Evolutionary conservation across 2,113 vertebrate genomes (phyloP).

Genomic region (Pogona vitticeps): DNA sequence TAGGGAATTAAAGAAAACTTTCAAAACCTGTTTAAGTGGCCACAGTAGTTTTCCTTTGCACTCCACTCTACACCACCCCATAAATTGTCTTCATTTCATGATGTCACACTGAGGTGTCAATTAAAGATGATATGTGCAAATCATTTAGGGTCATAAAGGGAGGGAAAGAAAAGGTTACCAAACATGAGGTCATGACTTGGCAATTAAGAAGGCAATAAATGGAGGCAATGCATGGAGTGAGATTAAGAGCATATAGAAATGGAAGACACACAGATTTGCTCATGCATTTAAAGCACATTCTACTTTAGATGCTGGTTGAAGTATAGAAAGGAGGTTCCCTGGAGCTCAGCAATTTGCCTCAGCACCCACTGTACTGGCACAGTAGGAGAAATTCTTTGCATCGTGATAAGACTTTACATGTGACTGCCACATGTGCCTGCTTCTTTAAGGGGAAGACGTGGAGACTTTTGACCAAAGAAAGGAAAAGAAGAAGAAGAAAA

Average conservation of each 20-base stretch:
- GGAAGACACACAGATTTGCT: slow-evolving; percentile 30
- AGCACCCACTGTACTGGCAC: neutral
- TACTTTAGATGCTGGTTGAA: neutral
- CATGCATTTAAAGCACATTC: slow-evolving; percentile 32
- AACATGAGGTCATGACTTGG: slow-evolving; percentile 64
- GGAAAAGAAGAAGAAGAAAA: neutral
- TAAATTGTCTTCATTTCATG: slow-evolving; percentile 68
- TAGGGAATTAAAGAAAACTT: slow-evolving; percentile 1
- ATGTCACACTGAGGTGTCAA: slow-evolving; percentile 75
- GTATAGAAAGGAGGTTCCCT: accelerated
- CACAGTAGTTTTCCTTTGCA: slow-evolving; percentile 32
- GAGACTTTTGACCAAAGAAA: neutral
- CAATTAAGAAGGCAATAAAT: slow-evolving; percentile 71
- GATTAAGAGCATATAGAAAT: slow-evolving; percentile 45
- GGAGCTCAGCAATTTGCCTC: neutral
- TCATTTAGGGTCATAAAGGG: slow-evolving; percentile 71
- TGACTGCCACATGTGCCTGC: neutral
- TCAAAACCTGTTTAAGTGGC: slow-evolving; percentile 9
- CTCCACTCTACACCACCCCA: slow-evolving; percentile 43
- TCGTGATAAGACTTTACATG: neutral
- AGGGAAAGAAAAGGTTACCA: slow-evolving; percentile 72
- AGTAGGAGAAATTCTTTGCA: slow-evolving; percentile 9
- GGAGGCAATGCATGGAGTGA: slow-evolving; percentile 57
- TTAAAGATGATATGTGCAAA: slow-evolving; percentile 80
- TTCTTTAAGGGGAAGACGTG: neutral